Conservation (phyloP, 2,888 invertebrate genomes). For the Drosophila yooni region DNA sequence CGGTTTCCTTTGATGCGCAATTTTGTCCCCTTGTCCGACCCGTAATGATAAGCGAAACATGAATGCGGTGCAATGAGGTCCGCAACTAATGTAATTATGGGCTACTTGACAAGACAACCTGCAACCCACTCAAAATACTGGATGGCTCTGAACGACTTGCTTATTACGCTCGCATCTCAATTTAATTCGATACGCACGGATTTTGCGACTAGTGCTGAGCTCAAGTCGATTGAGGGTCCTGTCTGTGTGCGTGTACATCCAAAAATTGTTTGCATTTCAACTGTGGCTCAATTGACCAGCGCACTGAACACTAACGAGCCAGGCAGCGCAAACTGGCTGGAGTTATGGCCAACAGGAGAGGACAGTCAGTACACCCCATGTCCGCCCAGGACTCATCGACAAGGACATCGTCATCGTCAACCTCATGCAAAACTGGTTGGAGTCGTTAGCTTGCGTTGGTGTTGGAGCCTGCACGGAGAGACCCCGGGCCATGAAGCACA, state of each 20-base stretch:
- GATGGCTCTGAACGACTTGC: slow-evolving; percentile 26
- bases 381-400: slow-evolving; percentile 35
- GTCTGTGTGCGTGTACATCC: slow-evolving; percentile 11
- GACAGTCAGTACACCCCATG: not conserved
- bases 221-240: slow-evolving; percentile 28
- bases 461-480: slow-evolving; percentile 12
- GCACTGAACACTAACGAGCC: slow-evolving; percentile 37
- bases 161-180: slow-evolving; percentile 73
- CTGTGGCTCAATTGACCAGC: slow-evolving; percentile 73
- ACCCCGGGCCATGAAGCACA: slow-evolving; percentile 66
- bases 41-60: slow-evolving; percentile 71
- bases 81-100: slow-evolving; percentile 74
- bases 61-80: slow-evolving; percentile 54
- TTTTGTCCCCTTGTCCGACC: slow-evolving; percentile 12
- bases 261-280: slow-evolving; percentile 74
- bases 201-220: slow-evolving; percentile 52
- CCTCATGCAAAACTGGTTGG: slow-evolving; percentile 75
- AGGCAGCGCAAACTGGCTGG: slow-evolving; percentile 33
- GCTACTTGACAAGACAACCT: slow-evolving; percentile 63
- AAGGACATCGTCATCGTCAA: slow-evolving; percentile 55
- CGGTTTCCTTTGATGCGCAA: slow-evolving; percentile 23
- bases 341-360: slow-evolving; percentile 28
- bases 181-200: slow-evolving; percentile 73
- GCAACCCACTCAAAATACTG: slow-evolving; percentile 2
- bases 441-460: slow-evolving; percentile 69